Evolutionary conservation across 2,888 invertebrate genomes (phyloP).

Genomic region (Sialis fuliginosa): DNA sequence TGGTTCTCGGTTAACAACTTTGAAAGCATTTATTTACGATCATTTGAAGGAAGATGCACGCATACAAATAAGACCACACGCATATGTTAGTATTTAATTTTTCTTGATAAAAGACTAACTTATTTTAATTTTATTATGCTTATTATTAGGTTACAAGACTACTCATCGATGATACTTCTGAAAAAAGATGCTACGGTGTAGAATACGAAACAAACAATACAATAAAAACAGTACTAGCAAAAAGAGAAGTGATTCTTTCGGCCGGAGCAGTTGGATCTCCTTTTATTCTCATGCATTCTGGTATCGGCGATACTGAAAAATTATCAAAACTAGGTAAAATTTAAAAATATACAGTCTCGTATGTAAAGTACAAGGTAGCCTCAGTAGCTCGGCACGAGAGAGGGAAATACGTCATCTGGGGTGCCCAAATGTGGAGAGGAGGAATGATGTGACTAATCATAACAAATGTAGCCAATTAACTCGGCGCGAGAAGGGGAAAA

Average conservation of each 20-base stretch:
- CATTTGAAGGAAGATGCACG: background rate
- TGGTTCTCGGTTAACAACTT: conserved; percentile 1
- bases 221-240: background rate
- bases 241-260: conserved; percentile 3
- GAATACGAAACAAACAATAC: background rate
- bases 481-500: too few relatives aligned
- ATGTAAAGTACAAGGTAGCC: too few relatives aligned
- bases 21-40: conserved; percentile 3
- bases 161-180: background rate
- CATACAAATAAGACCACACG: background rate
- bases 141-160: background rate
- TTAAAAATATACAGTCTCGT: background rate
- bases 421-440: too few relatives aligned
- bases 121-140: background rate
- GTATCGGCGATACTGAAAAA: background rate
- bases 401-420: too few relatives aligned
- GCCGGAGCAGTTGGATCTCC: conserved; percentile 3
- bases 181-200: background rate
- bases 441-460: too few relatives aligned
- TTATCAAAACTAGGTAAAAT: background rate
- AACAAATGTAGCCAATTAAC: too few relatives aligned
- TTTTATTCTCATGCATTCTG: background rate
- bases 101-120: background rate
- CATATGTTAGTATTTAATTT: background rate
- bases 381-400: too few relatives aligned